Conservation (phyloP, 2,113 vertebrate species). For the Excalfactoria chinensis region DNA sequence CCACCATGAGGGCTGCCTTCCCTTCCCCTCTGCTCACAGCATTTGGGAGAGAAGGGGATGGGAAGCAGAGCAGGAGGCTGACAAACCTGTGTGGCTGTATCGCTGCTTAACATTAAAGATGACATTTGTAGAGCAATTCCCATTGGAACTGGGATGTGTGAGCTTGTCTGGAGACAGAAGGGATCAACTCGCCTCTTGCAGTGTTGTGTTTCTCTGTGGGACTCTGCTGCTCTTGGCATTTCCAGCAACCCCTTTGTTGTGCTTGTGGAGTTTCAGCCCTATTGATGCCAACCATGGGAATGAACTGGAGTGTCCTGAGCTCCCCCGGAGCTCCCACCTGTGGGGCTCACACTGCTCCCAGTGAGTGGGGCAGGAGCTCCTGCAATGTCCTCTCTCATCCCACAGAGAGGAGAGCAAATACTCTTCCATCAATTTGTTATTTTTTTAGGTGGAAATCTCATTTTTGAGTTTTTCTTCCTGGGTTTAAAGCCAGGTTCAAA, state of each 20-base stretch:
- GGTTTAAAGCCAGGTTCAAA: not conserved
- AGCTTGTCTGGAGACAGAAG: rapidly evolving
- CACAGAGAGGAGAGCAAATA: not conserved
- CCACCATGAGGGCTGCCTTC: not conserved
- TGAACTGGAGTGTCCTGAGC: not conserved
- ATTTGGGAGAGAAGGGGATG: not conserved
- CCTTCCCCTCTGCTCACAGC: rapidly evolving
- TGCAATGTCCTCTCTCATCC: not conserved
- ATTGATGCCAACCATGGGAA: rapidly evolving
- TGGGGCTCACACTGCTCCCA: not conserved
- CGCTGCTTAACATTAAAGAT: not conserved
- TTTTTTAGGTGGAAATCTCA: too few species aligned
- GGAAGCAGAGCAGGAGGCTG: not conserved
- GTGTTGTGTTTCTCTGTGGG: not conserved
- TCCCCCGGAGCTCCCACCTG: not conserved
- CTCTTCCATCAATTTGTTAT: not conserved
- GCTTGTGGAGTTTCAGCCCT: not conserved
- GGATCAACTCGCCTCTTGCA: not conserved
- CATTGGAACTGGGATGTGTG: not conserved
- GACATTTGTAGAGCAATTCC: not conserved
- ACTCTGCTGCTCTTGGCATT: not conserved
- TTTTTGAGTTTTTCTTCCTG: not conserved
- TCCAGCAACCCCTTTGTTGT: rapidly evolving
- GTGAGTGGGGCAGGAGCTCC: not conserved
- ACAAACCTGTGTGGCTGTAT: not conserved